Percentiles rank a stretch among this genome's conserved stretches.
Evolutionary conservation across 30 jellyfish, hydroid and myxozoan species (phyloP).

Genomic region (Rhopilema esculentum): DNA sequence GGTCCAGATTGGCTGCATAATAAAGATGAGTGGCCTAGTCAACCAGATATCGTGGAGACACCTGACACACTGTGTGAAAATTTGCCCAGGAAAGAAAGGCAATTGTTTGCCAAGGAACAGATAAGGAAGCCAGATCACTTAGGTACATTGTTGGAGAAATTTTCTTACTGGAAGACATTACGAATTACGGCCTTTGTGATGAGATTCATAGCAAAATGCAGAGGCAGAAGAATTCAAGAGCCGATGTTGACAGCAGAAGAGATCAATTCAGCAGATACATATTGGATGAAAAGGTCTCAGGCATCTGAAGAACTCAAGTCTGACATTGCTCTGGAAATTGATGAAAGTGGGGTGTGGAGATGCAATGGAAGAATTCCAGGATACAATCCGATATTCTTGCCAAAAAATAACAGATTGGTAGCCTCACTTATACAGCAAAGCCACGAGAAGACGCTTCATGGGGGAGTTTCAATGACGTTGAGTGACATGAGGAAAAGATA

Average conservation of each 20-base stretch:
- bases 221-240: constrained; percentile 32
- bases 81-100: constrained; percentile 55
- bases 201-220: constrained; percentile 60
- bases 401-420: constrained; percentile 60
- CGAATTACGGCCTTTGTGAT: constrained; percentile 69
- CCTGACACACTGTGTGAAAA: constrained; percentile 50
- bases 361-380: constrained; percentile 69
- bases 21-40: constrained; percentile 73
- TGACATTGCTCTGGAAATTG: constrained; percentile 31
- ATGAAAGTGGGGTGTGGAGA: constrained; percentile 56
- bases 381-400: constrained; percentile 69
- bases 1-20: constrained; percentile 86
- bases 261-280: constrained; percentile 49
- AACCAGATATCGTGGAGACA: constrained; percentile 49
- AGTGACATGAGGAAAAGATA: constrained; percentile 52
- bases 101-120: constrained; percentile 38
- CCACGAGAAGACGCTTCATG: constrained; percentile 58
- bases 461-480: constrained; percentile 72
- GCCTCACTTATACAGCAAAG: constrained; percentile 45
- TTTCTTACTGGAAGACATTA: constrained; percentile 44
- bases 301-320: constrained; percentile 42
- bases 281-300: constrained; percentile 64
- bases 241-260: constrained; percentile 46
- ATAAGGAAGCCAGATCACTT: constrained; percentile 32
- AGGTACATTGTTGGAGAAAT: constrained; percentile 47